Conservation (phyloP, 2,888 invertebrate genomes). For the Aelia acuminata region DNA sequence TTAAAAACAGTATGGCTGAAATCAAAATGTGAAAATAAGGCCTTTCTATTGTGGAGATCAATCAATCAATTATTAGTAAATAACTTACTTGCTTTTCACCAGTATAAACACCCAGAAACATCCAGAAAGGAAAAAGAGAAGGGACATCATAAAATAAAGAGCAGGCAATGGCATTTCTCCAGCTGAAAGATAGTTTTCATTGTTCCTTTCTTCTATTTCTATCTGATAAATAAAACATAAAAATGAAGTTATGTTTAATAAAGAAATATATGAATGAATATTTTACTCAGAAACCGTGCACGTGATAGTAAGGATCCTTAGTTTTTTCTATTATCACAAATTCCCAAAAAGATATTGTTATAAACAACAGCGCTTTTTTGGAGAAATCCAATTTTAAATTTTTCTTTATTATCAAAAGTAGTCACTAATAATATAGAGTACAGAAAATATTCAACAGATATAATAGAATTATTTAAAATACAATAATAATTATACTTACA, state of each 20-base stretch:
- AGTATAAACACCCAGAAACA: constrained; percentile 93
- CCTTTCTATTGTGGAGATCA: not conserved
- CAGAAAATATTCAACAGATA: not conserved
- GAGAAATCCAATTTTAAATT: no score
- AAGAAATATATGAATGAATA: not conserved
- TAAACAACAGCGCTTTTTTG: no score
- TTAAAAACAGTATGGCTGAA: constrained; percentile 87
- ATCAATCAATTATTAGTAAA: not conserved
- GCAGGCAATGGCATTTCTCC: constrained; percentile 97
- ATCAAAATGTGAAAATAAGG: constrained; percentile 65
- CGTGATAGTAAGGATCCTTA: not conserved
- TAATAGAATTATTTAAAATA: not conserved
- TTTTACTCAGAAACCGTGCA: constrained; percentile 22
- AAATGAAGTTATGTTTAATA: constrained; percentile 65
- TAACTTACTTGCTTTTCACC: constrained; percentile 78
- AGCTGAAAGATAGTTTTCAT: constrained; percentile 90
- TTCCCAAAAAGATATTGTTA: no score
- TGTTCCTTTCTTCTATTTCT: constrained; percentile 88
- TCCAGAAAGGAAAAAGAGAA: constrained; percentile 90
- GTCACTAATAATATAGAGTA: no score
- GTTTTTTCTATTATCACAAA: no score
- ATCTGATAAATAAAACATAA: constrained; percentile 73
- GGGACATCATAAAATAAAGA: constrained; percentile 91
- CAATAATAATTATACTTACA: constrained; percentile 72
- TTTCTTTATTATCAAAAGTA: no score